phyloP scores from a whole-genome alignment of 2,888 invertebrate genomes.

The Serripes groenlandicus region DNA sequence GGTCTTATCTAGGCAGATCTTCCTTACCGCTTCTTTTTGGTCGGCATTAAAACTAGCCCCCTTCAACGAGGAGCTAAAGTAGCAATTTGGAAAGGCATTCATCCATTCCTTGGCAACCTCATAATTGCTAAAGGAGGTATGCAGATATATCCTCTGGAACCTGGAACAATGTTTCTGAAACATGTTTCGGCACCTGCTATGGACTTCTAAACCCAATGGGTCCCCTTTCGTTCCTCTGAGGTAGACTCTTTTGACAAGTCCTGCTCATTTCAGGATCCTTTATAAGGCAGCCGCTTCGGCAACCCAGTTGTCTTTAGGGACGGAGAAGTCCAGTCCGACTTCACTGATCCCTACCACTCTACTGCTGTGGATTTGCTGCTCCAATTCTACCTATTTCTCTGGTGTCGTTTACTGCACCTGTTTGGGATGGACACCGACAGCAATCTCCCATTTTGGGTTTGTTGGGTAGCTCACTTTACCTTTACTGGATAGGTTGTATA shows the following conservation, averaged over 20 bases:
- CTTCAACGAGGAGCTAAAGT: background rate
- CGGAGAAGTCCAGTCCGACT: background rate
- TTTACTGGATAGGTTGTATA: background rate
- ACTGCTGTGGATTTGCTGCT: background rate
- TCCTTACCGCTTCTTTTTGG: background rate
- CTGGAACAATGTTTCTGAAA: background rate
- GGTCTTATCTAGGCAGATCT: background rate
- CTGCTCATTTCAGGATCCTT: background rate
- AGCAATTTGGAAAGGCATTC: background rate
- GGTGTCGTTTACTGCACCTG: background rate
- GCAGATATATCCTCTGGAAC: background rate
- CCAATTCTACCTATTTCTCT: background rate
- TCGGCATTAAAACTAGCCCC: background rate
- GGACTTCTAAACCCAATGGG: background rate
- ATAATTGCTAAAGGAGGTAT: background rate
- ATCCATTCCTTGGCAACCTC: slow-evolving; percentile 3
- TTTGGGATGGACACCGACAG: slow-evolving; percentile 9
- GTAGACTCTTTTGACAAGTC: background rate
- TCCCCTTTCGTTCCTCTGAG: background rate
- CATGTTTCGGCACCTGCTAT: background rate
- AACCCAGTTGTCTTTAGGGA: background rate
- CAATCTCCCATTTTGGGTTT: slow-evolving; percentile 3
- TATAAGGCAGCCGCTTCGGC: background rate
- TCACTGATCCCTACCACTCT: background rate
- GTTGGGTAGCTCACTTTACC: background rate